Evolutionary conservation across 2,888 invertebrate species (phyloP).

Genomic region (Tipula unca): DNA sequence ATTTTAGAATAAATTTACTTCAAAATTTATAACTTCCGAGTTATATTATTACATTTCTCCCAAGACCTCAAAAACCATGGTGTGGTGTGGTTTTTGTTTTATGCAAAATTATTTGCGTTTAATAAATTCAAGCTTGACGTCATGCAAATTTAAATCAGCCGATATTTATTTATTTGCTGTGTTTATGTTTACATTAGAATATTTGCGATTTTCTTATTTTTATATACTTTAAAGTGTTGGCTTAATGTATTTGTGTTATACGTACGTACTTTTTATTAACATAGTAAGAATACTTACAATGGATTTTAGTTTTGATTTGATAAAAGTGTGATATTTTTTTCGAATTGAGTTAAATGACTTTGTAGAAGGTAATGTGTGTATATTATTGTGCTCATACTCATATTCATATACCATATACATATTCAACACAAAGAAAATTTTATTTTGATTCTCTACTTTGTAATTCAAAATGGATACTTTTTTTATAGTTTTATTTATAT

Average conservation of each 20-base stretch:
- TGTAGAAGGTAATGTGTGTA: neutral
- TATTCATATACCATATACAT: neutral
- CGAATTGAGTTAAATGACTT: neutral
- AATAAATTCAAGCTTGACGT: neutral
- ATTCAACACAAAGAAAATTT: neutral
- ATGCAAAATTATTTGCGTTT: neutral
- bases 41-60: neutral
- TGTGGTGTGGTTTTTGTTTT: neutral
- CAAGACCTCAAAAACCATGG: neutral
- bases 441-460: neutral
- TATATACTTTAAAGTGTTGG: neutral
- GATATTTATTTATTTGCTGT: slow-evolving; percentile 8
- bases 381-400: neutral
- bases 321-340: neutral
- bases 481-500: neutral
- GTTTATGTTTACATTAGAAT: neutral
- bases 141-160: neutral
- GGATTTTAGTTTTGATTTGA: neutral
- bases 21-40: neutral
- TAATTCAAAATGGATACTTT: neutral
- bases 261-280: neutral
- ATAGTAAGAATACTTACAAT: neutral
- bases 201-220: slow-evolving; percentile 8
- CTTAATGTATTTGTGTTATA: neutral
- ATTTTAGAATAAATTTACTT: neutral